Conservation (phyloP, 1,140 invertebrate genomes). For the Adoxophyes honmai region DNA sequence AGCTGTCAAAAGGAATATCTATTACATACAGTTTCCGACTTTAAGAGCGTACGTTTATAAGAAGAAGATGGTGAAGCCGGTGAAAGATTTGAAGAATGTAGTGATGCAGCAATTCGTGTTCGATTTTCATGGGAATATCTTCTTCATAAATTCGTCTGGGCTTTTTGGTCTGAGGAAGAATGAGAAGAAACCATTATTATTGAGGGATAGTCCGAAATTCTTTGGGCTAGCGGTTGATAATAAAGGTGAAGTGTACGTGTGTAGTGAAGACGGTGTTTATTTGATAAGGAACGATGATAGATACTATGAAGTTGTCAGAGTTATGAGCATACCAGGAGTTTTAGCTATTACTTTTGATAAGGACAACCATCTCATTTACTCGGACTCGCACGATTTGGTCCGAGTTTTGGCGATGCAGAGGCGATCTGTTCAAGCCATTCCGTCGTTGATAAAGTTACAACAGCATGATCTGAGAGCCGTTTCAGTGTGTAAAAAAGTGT, state of each 20-base stretch:
- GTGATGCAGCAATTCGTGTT: constrained; percentile 55
- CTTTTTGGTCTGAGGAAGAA: constrained; percentile 48
- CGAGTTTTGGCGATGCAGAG: neutral
- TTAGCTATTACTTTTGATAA: constrained; percentile 2
- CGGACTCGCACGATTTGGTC: neutral
- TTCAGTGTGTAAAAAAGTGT: neutral
- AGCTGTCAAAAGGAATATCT: constrained; percentile 45
- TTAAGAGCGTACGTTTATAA: constrained; percentile 46
- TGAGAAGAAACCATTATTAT: constrained; percentile 26
- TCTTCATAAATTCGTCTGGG: constrained; percentile 58
- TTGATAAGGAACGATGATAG: neutral
- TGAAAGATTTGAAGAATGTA: constrained; percentile 28
- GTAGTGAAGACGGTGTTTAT: neutral
- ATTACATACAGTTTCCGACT: constrained; percentile 60
- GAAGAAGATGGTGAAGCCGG: constrained; percentile 33
- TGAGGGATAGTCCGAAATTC: constrained; percentile 48
- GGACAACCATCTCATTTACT: constrained; percentile 4
- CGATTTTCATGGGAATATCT: constrained; percentile 48
- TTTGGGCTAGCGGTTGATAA: constrained; percentile 32
- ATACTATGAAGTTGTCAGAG: neutral
- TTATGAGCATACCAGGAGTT: constrained; percentile 2
- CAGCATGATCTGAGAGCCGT: no score
- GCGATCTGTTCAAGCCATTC: neutral
- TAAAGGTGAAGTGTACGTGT: constrained; percentile 17
- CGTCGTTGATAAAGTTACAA: no score